Base-by-base conservation (phyloP, 35 echinoderm and acorn worm genomes). In the Heliocidaris tuberculata region DNA sequence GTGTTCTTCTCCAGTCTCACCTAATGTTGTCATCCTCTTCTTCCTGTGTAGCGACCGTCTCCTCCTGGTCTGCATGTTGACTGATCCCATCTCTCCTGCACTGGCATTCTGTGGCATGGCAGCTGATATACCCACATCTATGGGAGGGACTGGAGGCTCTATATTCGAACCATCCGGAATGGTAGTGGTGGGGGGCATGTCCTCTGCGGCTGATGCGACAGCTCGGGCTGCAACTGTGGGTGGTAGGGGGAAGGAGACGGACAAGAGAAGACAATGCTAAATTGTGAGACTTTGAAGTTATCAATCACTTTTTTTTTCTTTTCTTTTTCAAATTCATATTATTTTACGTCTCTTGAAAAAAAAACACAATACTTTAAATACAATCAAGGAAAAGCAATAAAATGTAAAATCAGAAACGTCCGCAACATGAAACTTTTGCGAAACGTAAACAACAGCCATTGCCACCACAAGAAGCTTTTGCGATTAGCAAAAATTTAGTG, bases 21-120 rank as follows among this genome's bases (percentile, higher is more conserved):
- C 50, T 13, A 93, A 13, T 19, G 16, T 93, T 13, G 47, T 93
- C 91, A 93, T 93, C 91, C 91, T 93, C 50, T 59, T 93, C 47
- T 49, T 49, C 24, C 87, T 13, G 32, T 16, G 91, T 50, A 16
- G 91, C 50, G 91, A 93, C 11, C 91, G 48, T 50, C 17, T 49
- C 47, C 50, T 49, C 91, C 91, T 49, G 3, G 21, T 50, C 91
- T 93, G 91, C 47, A 93, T 93, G 91, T 32, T 48, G 0, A 93
- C 50, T 7, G 91, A 89, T 1, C 47, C 87, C 32, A 89, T 49
- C 47, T 59, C 91, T 16, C 91, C 50, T 0, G 50, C 4, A 48
- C 29, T 93, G 48, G 24, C 50, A 13, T 48, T 93, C 91, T 12
- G 9, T 17, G 87, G 87, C 87, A 89, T 89, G 31, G 1, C 31